Base-by-base conservation (phyloP, 1,140 invertebrate genomes). In the Neuroterus valhalla region DNA sequence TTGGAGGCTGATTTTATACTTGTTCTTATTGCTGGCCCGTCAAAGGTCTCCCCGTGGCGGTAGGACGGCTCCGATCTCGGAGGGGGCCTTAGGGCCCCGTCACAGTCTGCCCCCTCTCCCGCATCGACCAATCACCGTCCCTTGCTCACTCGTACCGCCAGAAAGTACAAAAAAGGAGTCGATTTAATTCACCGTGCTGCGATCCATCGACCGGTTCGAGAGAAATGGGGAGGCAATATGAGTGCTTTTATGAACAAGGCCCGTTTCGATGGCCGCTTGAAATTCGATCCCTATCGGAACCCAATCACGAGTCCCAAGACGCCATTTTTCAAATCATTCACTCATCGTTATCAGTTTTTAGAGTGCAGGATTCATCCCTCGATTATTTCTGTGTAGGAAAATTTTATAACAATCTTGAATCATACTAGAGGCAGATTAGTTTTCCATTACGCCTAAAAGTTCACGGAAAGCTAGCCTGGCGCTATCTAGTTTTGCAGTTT, bases 1-100 rank as follows among this genome's bases (percentile, higher is more conserved):
- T 85, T 85, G 76, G 86, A 86, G 83, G 85, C 83, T 86, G 88
- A 89, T 89, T 89, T 88, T 78, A 87, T 87, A 86, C 87, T 89
- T 89, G 82, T 87, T 89, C 84, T 85, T 89, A 81, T 89, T 89
- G 83, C 83, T 81, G 81, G 78, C 82, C 84, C 87, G 87, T 89
- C 88, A 89, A 89, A 89, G 82, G 83, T 84, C 87, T 88, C 84
- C 85, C 86, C 76, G 82, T 86, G 79, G 86, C 85, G 82, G 86
- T 88, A 88, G 87, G 87, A 89, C 79, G 88, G 86, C 81, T 79
- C 80, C 81, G 83, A 87, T 87, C 85, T 81, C 81, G 80, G 79
- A 88, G 83, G 84, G 82, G 82, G 84, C 85, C 87, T 85, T 84
- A 84, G 86, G 88, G 86, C 85, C 85, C 80, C 85, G 81, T 84